Evolutionary conservation across 2,113 vertebrate genomes (phyloP).

Genomic region (Fulmarus glacialis): DNA sequence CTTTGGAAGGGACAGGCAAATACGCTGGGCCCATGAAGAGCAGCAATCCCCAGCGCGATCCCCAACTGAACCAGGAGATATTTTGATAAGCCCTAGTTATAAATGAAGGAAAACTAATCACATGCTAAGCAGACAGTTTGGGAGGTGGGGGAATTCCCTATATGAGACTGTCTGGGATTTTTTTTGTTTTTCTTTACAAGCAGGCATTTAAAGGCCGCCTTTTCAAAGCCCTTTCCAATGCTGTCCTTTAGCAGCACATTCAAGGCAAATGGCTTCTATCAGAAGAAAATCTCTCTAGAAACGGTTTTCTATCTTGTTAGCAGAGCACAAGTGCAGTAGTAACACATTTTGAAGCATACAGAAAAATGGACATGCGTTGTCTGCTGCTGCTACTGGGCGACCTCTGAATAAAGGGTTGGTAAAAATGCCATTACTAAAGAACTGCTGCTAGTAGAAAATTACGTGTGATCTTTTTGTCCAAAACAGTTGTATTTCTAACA

Average conservation of each 20-base stretch:
- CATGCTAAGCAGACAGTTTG: not conserved
- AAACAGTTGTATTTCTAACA: not conserved
- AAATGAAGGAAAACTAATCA: not conserved
- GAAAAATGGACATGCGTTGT: accelerated
- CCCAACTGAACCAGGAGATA: not conserved
- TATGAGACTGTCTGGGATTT: not conserved
- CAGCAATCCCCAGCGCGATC: not conserved
- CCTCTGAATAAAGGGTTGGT: not conserved
- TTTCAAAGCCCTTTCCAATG: not conserved
- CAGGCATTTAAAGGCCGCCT: not conserved
- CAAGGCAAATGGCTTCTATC: not conserved
- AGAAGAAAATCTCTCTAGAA: not conserved
- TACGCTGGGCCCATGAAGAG: not conserved
- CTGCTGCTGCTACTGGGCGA: not conserved
- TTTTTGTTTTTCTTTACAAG: not conserved
- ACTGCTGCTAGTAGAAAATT: not conserved
- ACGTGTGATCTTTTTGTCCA: not conserved
- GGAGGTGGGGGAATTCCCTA: not conserved
- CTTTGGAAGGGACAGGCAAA: not conserved
- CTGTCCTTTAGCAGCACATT: not conserved
- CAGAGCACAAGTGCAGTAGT: not conserved
- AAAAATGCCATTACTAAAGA: not conserved
- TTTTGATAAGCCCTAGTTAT: not conserved
- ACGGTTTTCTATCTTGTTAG: not conserved
- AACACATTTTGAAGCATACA: not conserved